Conservation (phyloP, 2,888 invertebrate species). For the Rhynchonema sp. region DNA sequence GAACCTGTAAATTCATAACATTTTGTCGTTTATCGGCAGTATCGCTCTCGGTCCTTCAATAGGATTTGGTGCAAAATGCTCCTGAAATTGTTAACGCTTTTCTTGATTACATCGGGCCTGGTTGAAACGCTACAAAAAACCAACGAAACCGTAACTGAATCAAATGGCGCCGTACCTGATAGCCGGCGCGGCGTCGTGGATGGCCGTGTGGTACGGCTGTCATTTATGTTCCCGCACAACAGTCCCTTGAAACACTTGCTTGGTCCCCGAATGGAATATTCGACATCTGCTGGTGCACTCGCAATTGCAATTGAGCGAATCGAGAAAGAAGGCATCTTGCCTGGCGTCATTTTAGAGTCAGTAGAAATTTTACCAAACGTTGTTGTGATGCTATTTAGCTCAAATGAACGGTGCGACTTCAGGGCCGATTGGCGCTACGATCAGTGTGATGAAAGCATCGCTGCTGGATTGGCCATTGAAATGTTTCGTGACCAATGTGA, state of each 20-base stretch:
- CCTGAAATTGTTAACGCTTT: no score
- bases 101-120: no score
- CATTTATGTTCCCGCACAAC: background rate
- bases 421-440: slow-evolving; percentile 7
- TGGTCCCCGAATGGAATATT: background rate
- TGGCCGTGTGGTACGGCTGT: no score
- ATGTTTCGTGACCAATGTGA: background rate
- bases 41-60: no score
- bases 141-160: no score
- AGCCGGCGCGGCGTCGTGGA: no score
- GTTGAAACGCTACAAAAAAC: no score
- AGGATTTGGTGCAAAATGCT: no score
- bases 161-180: no score
- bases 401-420: background rate
- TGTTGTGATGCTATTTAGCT: background rate
- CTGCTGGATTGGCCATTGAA: slow-evolving; percentile 3
- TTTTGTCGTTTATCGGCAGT: no score
- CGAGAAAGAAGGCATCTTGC: slow-evolving; percentile 2
- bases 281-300: slow-evolving; percentile 4
- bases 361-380: background rate
- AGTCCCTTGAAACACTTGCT: background rate
- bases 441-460: slow-evolving; percentile 8
- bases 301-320: slow-evolving; percentile 5
- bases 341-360: slow-evolving; percentile 6
- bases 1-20: no score